phyloP scores from a whole-genome alignment of 2,888 invertebrate genomes.

The Chydorus sphaericus region DNA sequence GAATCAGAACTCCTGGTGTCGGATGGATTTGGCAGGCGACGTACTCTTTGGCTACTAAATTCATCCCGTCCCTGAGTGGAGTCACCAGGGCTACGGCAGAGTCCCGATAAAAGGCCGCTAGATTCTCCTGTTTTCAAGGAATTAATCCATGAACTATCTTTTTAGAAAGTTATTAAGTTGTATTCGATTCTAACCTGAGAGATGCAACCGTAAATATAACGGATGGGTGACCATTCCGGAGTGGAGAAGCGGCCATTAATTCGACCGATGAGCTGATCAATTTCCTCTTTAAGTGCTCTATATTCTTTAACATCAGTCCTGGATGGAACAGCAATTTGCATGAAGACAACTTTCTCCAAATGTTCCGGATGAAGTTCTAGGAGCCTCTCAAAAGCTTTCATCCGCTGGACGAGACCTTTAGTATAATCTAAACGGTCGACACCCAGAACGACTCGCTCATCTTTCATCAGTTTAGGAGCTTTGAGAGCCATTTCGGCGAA shows the following conservation, averaged over 20 bases:
- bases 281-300: conserved; percentile 31
- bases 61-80: conserved; percentile 34
- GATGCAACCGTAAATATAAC: conserved; percentile 32
- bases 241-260: conserved; percentile 32
- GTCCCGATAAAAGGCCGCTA: conserved; percentile 31
- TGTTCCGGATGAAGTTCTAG: conserved; percentile 30
- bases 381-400: conserved; percentile 29
- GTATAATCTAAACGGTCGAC: conserved; percentile 32
- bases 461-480: conserved; percentile 27
- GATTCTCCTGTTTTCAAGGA: conserved; percentile 25
- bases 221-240: conserved; percentile 32
- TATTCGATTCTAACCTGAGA: conserved; percentile 12
- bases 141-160: too few relatives aligned
- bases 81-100: conserved; percentile 32
- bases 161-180: neutral
- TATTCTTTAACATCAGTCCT: conserved; percentile 32
- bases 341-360: conserved; percentile 28
- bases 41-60: conserved; percentile 33
- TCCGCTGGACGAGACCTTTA: conserved; percentile 30
- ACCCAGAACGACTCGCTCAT: conserved; percentile 28
- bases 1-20: conserved; percentile 30
- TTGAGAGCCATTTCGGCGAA: conserved; percentile 28
- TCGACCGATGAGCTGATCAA: conserved; percentile 30
- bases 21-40: conserved; percentile 31
- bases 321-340: conserved; percentile 31